These are phyloP conservation scores for Drosophila emarginata DNA, from an alignment of 2,888 invertebrate species.

Conservation along the genomic window DNA sequence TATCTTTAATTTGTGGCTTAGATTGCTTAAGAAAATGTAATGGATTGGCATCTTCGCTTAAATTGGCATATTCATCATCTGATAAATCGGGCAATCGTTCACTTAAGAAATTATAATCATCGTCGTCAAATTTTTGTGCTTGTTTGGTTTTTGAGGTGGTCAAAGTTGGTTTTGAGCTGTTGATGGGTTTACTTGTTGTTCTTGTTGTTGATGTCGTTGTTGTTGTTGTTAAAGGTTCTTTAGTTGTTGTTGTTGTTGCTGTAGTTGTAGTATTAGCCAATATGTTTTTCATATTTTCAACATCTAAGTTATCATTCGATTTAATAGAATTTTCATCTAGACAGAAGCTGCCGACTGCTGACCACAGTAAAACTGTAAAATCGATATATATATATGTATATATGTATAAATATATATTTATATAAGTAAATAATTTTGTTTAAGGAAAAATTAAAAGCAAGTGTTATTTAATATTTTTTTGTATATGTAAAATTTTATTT, in stretches of 20 bases:
- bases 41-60: slow-evolving; percentile 67
- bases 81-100: slow-evolving; percentile 62
- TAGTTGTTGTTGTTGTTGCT: slow-evolving; percentile 13
- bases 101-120: slow-evolving; percentile 50
- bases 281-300: slow-evolving; percentile 7
- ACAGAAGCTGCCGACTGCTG: slow-evolving; percentile 1
- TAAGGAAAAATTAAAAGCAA: not conserved
- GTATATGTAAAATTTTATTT: slow-evolving; percentile 63
- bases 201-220: slow-evolving; percentile 6
- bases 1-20: not conserved
- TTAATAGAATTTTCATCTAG: slow-evolving; percentile 7
- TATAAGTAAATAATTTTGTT: not conserved
- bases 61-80: slow-evolving; percentile 60
- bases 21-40: slow-evolving; percentile 62
- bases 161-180: slow-evolving; percentile 1
- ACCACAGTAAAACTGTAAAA: slow-evolving; percentile 40
- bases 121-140: slow-evolving; percentile 36
- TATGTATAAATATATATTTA: no score
- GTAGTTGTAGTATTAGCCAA: slow-evolving; percentile 1
- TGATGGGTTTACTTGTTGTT: slow-evolving; percentile 18
- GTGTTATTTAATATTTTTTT: not conserved
- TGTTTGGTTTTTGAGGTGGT: slow-evolving; percentile 17
- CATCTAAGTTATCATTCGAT: not conserved
- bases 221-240: slow-evolving; percentile 8
- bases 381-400: not conserved